Base-by-base conservation (phyloP, 2,113 vertebrate genomes). In the Excalfactoria chinensis region DNA sequence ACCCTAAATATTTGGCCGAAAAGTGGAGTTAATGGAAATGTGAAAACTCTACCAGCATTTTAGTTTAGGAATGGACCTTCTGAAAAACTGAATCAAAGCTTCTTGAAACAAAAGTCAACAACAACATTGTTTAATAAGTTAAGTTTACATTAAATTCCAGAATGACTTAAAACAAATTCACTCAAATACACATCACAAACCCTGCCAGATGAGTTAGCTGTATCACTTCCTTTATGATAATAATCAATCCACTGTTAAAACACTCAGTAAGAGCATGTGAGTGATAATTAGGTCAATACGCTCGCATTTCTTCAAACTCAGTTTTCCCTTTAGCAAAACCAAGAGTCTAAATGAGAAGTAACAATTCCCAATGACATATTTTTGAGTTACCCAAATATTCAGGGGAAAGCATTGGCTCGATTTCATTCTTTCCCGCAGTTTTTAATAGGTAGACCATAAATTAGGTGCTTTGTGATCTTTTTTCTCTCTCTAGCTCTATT, bases 11-110 rank as follows among this genome's bases (percentile, higher is more conserved):
- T 85, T 90, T 94, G 88, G 37, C 55, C 95, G 60, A 72, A 40
- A 74, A 95, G 79, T 41, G 66, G 86, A 96, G 95, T 88, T 82
- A 90, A 89, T 69, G 9, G 43, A 84, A 93, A 70, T 32, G 63
- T 81, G 56, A 69, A 82, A 44, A 75, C 90, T 79, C 49, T 66
- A 86, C 14, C 69, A 92, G 26, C 40, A 7, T 93, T 90, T 92
- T 60, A 20, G 55, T 91, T 67, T 67, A 51, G 32, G 34, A 95
- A 60, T 7, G 34, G 37, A 70, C 75, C 21, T 69, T 80, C 49
- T 30, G 74, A 51, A 82, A 86, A 75, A 37, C n/a, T 20, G 17
- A 71, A 55, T 64, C 40, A 93, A 88, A 92, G 49, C 1, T 34
- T 11, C 12, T 79, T 51, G 1, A 46, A 22, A 7, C 26, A 44